Conservation (phyloP, 2,888 invertebrate species). For the Spicauda simplicius region DNA sequence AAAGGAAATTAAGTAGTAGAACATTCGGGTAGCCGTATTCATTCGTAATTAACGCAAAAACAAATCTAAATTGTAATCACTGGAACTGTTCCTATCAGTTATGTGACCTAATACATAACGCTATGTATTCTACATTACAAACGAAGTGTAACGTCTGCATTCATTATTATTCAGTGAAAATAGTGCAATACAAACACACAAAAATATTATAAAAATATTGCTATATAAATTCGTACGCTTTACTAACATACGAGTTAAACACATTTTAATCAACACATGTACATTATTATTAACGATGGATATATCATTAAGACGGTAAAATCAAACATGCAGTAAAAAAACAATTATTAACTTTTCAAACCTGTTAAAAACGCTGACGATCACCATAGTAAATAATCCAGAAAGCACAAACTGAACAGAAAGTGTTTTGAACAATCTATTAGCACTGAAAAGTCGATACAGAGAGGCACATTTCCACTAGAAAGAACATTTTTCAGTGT, state of each 20-base stretch:
- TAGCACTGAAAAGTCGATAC: conserved; percentile 55
- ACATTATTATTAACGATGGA: neutral
- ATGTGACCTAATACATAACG: conserved; percentile 47
- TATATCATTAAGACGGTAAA: neutral
- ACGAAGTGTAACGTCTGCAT: conserved; percentile 45
- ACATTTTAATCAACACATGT: neutral
- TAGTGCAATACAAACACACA: conserved; percentile 8
- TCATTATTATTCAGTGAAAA: conserved; percentile 28
- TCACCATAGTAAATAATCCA: conserved; percentile 82
- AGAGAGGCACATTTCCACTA: conserved; percentile 70
- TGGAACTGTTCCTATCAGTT: conserved; percentile 43
- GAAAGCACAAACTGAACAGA: conserved; percentile 47
- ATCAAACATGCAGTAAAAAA: conserved; percentile 7
- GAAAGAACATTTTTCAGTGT: conserved; percentile 65
- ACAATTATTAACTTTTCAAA: conserved; percentile 49
- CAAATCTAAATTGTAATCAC: conserved; percentile 14
- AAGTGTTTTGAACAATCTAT: conserved; percentile 59
- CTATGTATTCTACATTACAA: conserved; percentile 45
- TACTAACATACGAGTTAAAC: neutral
- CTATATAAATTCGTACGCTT: neutral
- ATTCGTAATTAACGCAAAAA: conserved; percentile 18
- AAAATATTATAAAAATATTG: neutral
- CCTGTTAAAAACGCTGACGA: conserved; percentile 83
- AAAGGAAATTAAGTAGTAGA: neutral
- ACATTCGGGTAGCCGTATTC: conserved; percentile 2